phyloP scores from a whole-genome alignment of 1,140 invertebrate species.

The Trichonephila clavipes region DNA sequence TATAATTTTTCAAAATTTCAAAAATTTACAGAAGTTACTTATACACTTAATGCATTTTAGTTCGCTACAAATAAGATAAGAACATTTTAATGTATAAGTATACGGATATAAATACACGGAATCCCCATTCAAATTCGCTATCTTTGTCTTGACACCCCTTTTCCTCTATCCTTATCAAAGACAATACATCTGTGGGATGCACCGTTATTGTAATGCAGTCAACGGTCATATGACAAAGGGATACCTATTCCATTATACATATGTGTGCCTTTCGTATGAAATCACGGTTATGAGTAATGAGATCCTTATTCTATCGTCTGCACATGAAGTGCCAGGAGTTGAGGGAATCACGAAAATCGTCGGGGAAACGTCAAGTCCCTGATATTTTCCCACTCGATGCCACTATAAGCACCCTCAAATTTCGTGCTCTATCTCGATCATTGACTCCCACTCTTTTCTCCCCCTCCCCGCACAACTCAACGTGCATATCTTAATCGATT shows the following conservation, averaged over 20 bases:
- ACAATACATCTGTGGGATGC: not conserved
- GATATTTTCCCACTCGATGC: conserved; percentile 16
- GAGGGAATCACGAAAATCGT: not conserved
- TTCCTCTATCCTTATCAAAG: not conserved
- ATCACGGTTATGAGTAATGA: conserved; percentile 44
- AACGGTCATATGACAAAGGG: not conserved
- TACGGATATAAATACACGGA: no score
- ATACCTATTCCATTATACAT: conserved; percentile 13
- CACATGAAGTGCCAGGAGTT: not conserved
- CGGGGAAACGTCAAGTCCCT: conserved; percentile 39
- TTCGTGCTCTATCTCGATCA: conserved; percentile 47
- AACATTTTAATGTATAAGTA: no score
- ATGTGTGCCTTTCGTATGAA: conserved; percentile 11
- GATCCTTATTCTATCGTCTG: not conserved
- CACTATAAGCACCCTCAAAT: conserved; percentile 6
- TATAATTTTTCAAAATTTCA: no score
- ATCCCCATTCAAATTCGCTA: not conserved
- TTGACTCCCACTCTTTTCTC: not conserved
- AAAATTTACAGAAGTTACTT: no score
- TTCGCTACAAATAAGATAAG: no score
- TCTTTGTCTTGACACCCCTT: not conserved
- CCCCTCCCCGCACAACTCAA: not conserved
- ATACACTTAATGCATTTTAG: no score
- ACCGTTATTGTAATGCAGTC: not conserved
- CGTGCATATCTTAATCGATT: conserved; percentile 3